Percentiles rank a stretch among this genome's conserved stretches.
Conservation (phyloP, 2,888 invertebrate genomes). For the Tetramorium bicarinatum region DNA sequence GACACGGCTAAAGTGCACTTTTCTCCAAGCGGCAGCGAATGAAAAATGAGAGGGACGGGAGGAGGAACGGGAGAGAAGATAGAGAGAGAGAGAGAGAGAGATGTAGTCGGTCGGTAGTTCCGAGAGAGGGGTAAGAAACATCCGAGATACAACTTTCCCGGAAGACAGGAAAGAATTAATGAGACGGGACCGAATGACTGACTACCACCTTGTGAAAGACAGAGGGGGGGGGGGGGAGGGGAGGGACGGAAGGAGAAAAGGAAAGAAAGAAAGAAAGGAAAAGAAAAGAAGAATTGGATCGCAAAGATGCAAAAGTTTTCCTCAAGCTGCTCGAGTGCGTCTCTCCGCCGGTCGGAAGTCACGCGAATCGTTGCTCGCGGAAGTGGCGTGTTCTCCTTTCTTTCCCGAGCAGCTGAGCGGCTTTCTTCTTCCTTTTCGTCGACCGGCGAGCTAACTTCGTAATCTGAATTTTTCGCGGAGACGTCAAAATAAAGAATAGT, state of each 20-base stretch:
- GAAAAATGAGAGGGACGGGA: slow-evolving; percentile 69
- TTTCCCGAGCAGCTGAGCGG: slow-evolving; percentile 51
- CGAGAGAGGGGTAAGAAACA: slow-evolving; percentile 51
- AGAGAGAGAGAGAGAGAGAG: slow-evolving; percentile 2
- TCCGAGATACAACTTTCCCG: slow-evolving; percentile 55
- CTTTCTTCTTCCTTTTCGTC: slow-evolving; percentile 35
- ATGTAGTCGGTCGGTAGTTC: slow-evolving; percentile 16
- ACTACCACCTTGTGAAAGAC: slow-evolving; percentile 49
- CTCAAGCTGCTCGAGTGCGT: slow-evolving; percentile 56
- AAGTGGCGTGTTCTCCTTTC: slow-evolving; percentile 46
- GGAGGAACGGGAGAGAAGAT: slow-evolving; percentile 31
- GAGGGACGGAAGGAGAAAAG: background rate
- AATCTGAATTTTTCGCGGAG: slow-evolving; percentile 67
- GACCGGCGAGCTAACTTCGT: slow-evolving; percentile 62
- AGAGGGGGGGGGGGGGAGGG: background rate
- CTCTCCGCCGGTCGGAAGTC: slow-evolving; percentile 60
- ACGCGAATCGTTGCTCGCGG: slow-evolving; percentile 50
- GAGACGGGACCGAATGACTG: slow-evolving; percentile 63
- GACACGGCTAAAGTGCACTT: slow-evolving; percentile 72
- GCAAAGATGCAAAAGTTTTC: slow-evolving; percentile 64
- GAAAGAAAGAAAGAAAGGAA: background rate
- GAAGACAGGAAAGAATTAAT: slow-evolving; percentile 65
- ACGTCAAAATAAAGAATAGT: slow-evolving; percentile 42
- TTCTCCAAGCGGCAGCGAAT: slow-evolving; percentile 69
- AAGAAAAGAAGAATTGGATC: slow-evolving; percentile 35